A percentile compares a stretch with the other conserved stretches of the same genome.
Conservation (phyloP, 1,140 invertebrate species). For the Macrobrachium nipponense region DNA sequence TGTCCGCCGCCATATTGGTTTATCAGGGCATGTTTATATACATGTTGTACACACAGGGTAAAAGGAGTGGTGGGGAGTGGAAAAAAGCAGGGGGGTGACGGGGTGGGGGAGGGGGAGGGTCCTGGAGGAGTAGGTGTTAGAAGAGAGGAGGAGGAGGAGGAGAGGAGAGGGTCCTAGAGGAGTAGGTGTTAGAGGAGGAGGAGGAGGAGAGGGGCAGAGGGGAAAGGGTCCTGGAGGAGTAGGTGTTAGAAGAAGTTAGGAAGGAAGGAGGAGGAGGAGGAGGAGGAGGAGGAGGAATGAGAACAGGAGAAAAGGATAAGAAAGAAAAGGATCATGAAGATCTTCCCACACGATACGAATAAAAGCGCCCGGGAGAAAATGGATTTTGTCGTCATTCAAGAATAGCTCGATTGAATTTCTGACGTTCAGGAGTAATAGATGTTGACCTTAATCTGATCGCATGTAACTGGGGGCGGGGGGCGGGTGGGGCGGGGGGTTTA, state of each 20-base stretch:
- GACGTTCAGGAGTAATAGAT: too few relatives aligned
- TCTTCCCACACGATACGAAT: neutral
- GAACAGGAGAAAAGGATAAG: neutral
- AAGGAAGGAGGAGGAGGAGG: too few relatives aligned
- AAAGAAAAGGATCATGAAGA: neutral
- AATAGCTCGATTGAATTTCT: too few relatives aligned
- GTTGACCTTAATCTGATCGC: too few relatives aligned
- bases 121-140: too few relatives aligned
- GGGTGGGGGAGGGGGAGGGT: neutral
- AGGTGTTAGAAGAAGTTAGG: too few relatives aligned
- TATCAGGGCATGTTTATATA: conserved; percentile 22
- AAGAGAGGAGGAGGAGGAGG: neutral
- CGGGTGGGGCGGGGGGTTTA: too few relatives aligned
- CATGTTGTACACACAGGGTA: neutral
- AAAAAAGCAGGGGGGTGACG: neutral
- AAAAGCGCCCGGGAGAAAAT: neutral
- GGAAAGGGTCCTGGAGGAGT: too few relatives aligned
- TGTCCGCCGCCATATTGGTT: conserved; percentile 35
- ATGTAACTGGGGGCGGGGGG: too few relatives aligned
- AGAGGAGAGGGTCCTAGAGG: too few relatives aligned
- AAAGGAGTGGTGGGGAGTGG: neutral
- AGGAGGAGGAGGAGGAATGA: neutral
- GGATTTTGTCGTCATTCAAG: too few relatives aligned
- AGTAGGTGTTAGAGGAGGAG: neutral
- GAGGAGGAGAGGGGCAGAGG: neutral